Evolutionary conservation across 2,113 vertebrate genomes (phyloP).

Genomic region (Ibidorhyncha struthersii): DNA sequence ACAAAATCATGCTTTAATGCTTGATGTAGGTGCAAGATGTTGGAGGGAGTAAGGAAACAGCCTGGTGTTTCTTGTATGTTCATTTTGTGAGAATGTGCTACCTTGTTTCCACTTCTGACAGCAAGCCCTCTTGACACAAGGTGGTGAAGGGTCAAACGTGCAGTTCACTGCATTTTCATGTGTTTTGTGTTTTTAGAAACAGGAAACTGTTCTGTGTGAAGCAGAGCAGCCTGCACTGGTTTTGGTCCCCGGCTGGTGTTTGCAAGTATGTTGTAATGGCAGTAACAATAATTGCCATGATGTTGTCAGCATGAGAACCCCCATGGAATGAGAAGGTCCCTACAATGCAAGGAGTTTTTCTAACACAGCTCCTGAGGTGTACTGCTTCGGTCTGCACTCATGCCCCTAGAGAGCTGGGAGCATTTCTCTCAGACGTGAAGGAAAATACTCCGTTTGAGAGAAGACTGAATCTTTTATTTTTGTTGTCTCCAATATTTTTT

Average conservation of each 20-base stretch:
- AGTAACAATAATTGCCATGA: neutral
- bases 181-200: neutral
- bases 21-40: neutral
- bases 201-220: neutral
- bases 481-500: neutral
- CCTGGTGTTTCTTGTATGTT: neutral
- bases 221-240: neutral
- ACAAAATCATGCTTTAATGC: neutral
- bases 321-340: neutral
- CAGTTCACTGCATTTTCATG: neutral
- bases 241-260: neutral
- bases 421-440: neutral
- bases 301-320: neutral
- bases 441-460: neutral
- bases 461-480: neutral
- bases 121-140: neutral
- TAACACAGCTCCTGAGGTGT: neutral
- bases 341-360: neutral
- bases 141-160: neutral
- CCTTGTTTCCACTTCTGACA: neutral
- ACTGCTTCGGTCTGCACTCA: rapidly evolving
- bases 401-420: neutral
- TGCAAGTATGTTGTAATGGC: neutral
- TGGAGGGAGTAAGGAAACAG: neutral
- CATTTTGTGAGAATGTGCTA: neutral